phyloP scores from a whole-genome alignment of 1,140 invertebrate genomes.

The Halotydeus destructor region DNA sequence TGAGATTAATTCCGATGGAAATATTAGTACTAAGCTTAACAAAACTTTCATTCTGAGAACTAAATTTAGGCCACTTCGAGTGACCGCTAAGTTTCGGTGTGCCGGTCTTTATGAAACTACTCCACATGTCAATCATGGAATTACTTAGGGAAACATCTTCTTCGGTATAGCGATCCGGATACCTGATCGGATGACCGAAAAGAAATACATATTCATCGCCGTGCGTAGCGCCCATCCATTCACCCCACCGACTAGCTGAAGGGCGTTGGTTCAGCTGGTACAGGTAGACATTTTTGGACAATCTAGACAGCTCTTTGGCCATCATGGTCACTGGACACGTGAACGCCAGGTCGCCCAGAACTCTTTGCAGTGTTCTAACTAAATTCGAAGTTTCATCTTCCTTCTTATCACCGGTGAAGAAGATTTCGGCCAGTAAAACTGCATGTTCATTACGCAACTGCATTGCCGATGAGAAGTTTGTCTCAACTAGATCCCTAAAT shows the following conservation, averaged over 20 bases:
- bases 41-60: too few relatives aligned
- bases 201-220: slow-evolving; percentile 31
- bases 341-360: background rate
- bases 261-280: slow-evolving; percentile 3
- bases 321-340: slow-evolving; percentile 1
- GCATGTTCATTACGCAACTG: too few relatives aligned
- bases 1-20: too few relatives aligned
- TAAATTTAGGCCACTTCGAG: too few relatives aligned
- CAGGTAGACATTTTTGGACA: background rate
- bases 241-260: background rate
- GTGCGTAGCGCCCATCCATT: slow-evolving; percentile 33
- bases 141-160: slow-evolving; percentile 18
- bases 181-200: slow-evolving; percentile 27
- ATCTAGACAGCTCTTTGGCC: background rate
- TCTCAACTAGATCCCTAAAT: too few relatives aligned
- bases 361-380: background rate
- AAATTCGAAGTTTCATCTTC: background rate
- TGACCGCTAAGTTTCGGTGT: too few relatives aligned
- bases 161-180: slow-evolving; percentile 20
- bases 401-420: background rate
- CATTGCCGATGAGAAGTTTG: too few relatives aligned
- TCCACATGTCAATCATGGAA: slow-evolving; percentile 27
- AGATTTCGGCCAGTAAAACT: background rate
- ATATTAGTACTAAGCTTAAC: too few relatives aligned
- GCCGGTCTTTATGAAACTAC: slow-evolving; percentile 26